Evolutionary conservation across 1,140 invertebrate genomes (phyloP).

Genomic region (Hylaeus anthracinus): DNA sequence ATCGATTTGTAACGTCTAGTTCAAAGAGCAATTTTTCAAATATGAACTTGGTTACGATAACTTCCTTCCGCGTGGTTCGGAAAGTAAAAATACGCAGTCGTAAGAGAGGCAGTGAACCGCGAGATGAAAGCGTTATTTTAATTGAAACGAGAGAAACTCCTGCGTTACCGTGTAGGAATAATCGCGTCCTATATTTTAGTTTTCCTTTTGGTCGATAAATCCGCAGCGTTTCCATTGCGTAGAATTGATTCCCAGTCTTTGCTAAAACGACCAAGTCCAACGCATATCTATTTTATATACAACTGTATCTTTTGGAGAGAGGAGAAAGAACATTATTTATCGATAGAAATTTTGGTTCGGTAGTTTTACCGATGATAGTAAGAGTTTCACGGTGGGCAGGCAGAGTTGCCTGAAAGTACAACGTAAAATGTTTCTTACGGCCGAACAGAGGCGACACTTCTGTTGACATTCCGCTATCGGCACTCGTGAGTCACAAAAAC

Average conservation of each 20-base stretch:
- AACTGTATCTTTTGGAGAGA: no score
- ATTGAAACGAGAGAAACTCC: not conserved
- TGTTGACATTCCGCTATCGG: slow-evolving; percentile 59
- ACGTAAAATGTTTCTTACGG: slow-evolving; percentile 9
- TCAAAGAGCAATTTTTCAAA: no score
- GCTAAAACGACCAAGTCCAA: no score
- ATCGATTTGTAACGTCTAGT: no score
- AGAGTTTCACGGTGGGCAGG: no score
- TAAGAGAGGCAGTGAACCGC: not conserved
- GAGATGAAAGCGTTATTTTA: not conserved
- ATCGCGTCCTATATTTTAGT: not conserved
- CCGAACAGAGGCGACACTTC: slow-evolving; percentile 37
- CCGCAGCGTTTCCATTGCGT: not conserved
- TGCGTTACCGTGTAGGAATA: not conserved
- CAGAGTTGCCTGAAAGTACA: not conserved
- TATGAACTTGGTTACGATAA: no score
- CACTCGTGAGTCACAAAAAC: slow-evolving; percentile 66
- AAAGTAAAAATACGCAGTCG: not conserved
- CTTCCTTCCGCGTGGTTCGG: no score
- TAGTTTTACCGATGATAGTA: no score
- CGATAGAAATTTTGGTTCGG: no score
- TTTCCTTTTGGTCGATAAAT: not conserved
- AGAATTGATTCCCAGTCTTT: not conserved
- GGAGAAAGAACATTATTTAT: no score
- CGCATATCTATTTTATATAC: no score